These are phyloP conservation scores for Hyposmocoma kahamanoa DNA, from an alignment of 1,140 invertebrate species.

Conservation along the genomic window DNA sequence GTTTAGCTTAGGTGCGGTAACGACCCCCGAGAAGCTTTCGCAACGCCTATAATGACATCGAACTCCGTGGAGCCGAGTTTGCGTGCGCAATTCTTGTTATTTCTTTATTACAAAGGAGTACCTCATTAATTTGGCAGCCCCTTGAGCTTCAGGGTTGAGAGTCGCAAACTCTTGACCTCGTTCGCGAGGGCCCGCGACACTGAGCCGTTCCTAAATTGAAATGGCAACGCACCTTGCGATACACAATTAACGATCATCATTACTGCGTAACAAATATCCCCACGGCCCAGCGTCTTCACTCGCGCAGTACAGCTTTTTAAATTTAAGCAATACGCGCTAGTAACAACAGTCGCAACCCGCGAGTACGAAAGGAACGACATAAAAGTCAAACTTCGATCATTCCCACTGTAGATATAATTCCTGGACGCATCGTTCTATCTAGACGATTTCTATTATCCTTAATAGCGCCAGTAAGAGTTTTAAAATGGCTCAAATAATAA, in stretches of 20 bases:
- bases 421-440: slow-evolving; percentile 51
- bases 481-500: slow-evolving; percentile 63
- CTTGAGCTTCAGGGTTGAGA: slow-evolving; percentile 52
- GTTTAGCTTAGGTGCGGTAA: slow-evolving; percentile 59
- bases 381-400: slow-evolving; percentile 59
- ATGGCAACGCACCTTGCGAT: slow-evolving; percentile 61
- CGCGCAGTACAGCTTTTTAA: background rate
- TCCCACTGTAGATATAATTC: slow-evolving; percentile 52
- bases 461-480: slow-evolving; percentile 66
- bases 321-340: too few relatives aligned
- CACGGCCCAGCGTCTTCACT: background rate
- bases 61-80: slow-evolving; percentile 49
- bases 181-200: slow-evolving; percentile 56
- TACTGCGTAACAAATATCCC: slow-evolving; percentile 49
- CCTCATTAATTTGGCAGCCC: slow-evolving; percentile 72
- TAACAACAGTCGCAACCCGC: too few relatives aligned
- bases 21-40: too few relatives aligned
- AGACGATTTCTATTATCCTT: slow-evolving; percentile 69
- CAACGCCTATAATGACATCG: slow-evolving; percentile 65
- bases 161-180: slow-evolving; percentile 68
- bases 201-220: slow-evolving; percentile 57
- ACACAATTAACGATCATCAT: slow-evolving; percentile 72
- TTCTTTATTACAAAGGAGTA: slow-evolving; percentile 73
- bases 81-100: slow-evolving; percentile 71
- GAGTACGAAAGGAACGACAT: slow-evolving; percentile 28